Evolutionary conservation across 2,888 invertebrate species (phyloP), one percentile per base, ranked within the genome.

Genomic region (Pammene aurita): DNA sequence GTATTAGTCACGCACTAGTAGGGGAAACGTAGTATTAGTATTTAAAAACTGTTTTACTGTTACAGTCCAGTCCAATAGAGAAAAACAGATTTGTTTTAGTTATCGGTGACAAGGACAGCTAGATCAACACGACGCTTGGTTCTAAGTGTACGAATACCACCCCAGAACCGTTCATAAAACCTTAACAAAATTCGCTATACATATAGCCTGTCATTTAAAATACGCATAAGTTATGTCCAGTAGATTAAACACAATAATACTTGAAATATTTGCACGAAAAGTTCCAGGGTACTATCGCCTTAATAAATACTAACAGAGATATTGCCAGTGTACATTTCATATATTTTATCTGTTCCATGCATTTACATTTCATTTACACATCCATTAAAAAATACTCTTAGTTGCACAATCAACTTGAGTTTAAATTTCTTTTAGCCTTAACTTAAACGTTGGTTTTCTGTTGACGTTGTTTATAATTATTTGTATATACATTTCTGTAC

Each of bases 231-330:
- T 58, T 60, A 52, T 66, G 41, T 44, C 26, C 6, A 66, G 34
- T 44, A 58, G 13, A 58, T 34, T n/a, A 42, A 66, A 57, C 52
- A 52, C 50, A 57, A 65, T 65, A 46, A 65, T 55, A 65, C 65
- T 58, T 58, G 44, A 26, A 10, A 44, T 13, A 34, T 44, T 26
- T 26, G 26, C 26, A 26, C 26, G 11, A 38, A 38, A 38, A 1
- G 9, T 38, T 9, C 44, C 10, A n/a, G n/a, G n/a, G n/a, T n/a
- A 2, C 44, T 13, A 52, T 52, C 26, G 18, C 26, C n/a, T 13
- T 7, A 2, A 34, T n/a, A 26, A 54, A 16, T 2, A 50, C 50
- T 18, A 5, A 18, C 18, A 18, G 5, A 16, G 16, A 50, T 50
- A 50, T 26, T 50, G 7, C 26, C 50, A 11, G 0, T 4, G 11